phyloP scores from a whole-genome alignment of 2,888 invertebrate genomes.

The Dynastes tityus region DNA sequence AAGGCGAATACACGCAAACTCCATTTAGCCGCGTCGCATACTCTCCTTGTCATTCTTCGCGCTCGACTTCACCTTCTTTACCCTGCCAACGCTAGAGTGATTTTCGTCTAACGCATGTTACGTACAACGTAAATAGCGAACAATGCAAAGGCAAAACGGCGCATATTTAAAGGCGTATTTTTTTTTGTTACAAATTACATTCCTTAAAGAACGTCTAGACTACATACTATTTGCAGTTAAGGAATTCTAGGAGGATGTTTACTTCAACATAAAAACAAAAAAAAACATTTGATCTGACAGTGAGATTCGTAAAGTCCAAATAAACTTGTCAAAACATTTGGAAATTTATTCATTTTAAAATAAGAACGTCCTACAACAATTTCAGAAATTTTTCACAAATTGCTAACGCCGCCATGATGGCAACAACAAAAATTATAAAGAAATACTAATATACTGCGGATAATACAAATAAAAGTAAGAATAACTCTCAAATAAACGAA shows the following conservation, averaged over 20 bases:
- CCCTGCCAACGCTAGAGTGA: slow-evolving; percentile 14
- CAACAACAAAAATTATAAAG: too few species aligned
- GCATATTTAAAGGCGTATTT: slow-evolving; percentile 1
- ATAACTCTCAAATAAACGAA: too few species aligned
- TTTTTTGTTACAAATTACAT: neutral
- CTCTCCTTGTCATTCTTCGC: slow-evolving; percentile 36
- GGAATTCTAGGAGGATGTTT: neutral
- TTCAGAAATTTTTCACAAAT: too few species aligned
- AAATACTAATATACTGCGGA: too few species aligned
- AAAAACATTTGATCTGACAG: too few species aligned
- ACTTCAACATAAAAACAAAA: too few species aligned
- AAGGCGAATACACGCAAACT: slow-evolving; percentile 48
- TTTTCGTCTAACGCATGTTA: neutral
- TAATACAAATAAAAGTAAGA: too few species aligned
- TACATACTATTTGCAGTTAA: neutral
- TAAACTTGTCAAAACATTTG: too few species aligned
- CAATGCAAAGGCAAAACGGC: neutral
- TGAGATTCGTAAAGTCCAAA: too few species aligned
- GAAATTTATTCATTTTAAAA: too few species aligned
- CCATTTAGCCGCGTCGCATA: slow-evolving; percentile 45
- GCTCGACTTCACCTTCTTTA: slow-evolving; percentile 20
- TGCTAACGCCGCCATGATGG: too few species aligned
- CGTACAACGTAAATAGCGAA: neutral
- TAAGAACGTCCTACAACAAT: too few species aligned
- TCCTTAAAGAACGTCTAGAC: slow-evolving; percentile 12